Conservation (phyloP, 2,797 vertebrate species). For the Melanotaenia boesemani region DNA sequence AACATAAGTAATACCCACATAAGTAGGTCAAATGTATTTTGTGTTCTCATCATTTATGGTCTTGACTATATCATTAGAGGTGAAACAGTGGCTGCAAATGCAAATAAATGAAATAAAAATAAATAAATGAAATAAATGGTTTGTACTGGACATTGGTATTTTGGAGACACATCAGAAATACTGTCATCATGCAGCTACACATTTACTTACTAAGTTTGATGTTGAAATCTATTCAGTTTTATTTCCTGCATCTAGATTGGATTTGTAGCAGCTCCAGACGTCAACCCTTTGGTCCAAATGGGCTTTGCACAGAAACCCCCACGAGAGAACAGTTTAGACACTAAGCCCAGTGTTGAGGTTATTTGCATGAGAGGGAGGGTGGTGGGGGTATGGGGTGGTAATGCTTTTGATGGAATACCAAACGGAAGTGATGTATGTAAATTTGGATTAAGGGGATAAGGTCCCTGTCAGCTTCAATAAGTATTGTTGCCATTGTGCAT, state of each 20-base stretch:
- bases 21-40: not conserved
- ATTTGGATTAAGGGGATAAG: conserved; percentile 82
- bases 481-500: conserved; percentile 73
- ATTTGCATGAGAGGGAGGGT: conserved; percentile 62
- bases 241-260: conserved; percentile 15
- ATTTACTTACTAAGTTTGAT: not conserved
- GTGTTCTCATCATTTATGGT: not conserved
- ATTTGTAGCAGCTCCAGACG: conserved; percentile 9
- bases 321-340: conserved; percentile 35
- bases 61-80: not conserved
- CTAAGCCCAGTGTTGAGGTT: conserved; percentile 50
- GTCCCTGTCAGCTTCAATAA: conserved; percentile 75
- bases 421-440: conserved; percentile 83
- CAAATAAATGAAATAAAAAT: not conserved
- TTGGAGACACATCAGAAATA: not conserved
- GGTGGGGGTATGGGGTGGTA: conserved; percentile 26
- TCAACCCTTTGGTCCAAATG: conserved; percentile 16
- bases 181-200: not conserved
- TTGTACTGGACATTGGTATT: not conserved
- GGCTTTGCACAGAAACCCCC: conserved; percentile 10
- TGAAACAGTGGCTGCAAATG: not conserved
- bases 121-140: not conserved
- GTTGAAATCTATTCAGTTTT: not conserved
- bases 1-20: not conserved
- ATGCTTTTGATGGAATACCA: conserved; percentile 77